phyloP scores from a whole-genome alignment of 2,113 vertebrate genomes.

The Cisticola juncidis region DNA sequence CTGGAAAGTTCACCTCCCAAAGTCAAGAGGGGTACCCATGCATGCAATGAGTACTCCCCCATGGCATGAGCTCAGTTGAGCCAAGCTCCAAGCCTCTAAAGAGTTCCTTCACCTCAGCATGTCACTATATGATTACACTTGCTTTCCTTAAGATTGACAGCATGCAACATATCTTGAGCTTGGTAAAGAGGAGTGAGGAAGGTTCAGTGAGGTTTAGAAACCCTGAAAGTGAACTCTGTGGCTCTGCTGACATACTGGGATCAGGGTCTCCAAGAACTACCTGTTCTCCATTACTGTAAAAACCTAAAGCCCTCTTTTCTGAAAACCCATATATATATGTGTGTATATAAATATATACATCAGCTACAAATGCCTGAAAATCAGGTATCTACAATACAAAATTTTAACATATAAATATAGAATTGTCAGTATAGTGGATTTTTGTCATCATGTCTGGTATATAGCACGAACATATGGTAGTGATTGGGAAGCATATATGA shows the following conservation, averaged over 20 bases:
- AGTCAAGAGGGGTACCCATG: rapidly evolving
- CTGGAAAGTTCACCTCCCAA: not conserved
- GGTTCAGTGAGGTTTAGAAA: not conserved
- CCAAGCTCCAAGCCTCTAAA: not conserved
- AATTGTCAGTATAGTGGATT: not conserved
- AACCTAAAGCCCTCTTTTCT: not conserved
- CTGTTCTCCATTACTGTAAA: not conserved
- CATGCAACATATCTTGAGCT: not conserved
- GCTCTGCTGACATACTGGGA: not conserved
- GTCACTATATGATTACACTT: not conserved
- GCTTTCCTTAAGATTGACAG: not conserved
- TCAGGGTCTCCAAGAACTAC: not conserved
- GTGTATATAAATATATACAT: not conserved
- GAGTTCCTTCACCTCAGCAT: not conserved
- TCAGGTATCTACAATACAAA: not conserved
- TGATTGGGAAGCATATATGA: not conserved
- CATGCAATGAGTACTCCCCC: rapidly evolving
- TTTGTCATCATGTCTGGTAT: not conserved
- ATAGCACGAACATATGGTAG: not conserved
- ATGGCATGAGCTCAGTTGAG: not conserved
- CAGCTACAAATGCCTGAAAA: not conserved
- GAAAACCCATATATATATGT: not conserved
- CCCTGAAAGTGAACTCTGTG: not conserved
- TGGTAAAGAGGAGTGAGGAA: not conserved
- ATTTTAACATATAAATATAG: not conserved